Evolutionary conservation across 23 tunicate genomes (phyloP).

Genomic region (Trididemnum nubilum): DNA sequence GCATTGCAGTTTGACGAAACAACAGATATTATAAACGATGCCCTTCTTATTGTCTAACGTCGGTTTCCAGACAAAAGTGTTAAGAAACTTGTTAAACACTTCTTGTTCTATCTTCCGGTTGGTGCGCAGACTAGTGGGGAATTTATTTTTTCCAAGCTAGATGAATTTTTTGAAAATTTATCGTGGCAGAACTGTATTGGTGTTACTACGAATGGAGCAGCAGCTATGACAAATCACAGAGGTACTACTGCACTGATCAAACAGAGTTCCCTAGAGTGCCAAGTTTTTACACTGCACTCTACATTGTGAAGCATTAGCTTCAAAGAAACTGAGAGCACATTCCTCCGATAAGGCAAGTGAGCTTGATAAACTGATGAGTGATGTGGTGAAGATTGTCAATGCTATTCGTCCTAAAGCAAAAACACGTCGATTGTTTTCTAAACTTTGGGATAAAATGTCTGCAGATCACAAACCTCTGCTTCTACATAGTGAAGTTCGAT

Average conservation of each 20-base stretch:
- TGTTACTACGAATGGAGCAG: constrained; percentile 50
- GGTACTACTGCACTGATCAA: constrained; percentile 24
- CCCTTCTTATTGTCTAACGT: constrained; percentile 54
- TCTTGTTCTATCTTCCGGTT: constrained; percentile 34
- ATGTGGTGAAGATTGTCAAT: constrained; percentile 44
- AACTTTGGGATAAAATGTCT: constrained; percentile 45
- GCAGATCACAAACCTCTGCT: constrained; percentile 36
- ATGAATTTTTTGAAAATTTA: constrained; percentile 50
- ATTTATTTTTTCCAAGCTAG: constrained; percentile 46
- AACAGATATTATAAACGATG: constrained; percentile 55
- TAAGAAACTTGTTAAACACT: constrained; percentile 24
- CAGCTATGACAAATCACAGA: constrained; percentile 53
- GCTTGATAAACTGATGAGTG: constrained; percentile 16
- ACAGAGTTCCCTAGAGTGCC: constrained; percentile 13
- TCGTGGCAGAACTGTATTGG: constrained; percentile 39
- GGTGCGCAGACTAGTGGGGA: constrained; percentile 43
- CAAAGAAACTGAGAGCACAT: constrained; percentile 28
- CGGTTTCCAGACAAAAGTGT: constrained; percentile 42
- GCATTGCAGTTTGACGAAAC: constrained; percentile 74
- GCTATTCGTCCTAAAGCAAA: constrained; percentile 48
- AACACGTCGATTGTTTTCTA: constrained; percentile 29
- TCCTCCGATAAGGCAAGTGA: constrained; percentile 18
- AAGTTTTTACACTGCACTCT: constrained; percentile 43
- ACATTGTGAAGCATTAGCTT: constrained; percentile 38
- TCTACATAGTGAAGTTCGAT: constrained; percentile 36